Percentiles rank a stretch among this genome's conserved stretches.
Evolutionary conservation across 2,113 vertebrate genomes (phyloP).

Genomic region (Oxyruncus cristatus): DNA sequence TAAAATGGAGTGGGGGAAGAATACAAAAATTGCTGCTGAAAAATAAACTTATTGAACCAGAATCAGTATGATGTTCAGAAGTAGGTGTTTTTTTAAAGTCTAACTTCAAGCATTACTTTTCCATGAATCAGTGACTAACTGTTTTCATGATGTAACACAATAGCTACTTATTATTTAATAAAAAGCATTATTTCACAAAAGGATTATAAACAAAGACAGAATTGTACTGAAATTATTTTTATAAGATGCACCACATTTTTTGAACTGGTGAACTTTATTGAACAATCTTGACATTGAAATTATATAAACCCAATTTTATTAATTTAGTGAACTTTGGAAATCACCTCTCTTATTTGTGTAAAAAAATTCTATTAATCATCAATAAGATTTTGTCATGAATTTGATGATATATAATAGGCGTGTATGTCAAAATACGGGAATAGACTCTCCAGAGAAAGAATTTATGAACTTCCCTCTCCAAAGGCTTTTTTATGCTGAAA

Average conservation of each 20-base stretch:
- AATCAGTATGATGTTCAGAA: neutral
- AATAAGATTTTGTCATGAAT: neutral
- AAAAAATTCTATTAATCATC: neutral
- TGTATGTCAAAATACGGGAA: neutral
- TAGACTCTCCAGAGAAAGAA: neutral
- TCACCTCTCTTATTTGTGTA: neutral
- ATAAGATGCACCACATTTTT: neutral
- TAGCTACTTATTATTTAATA: neutral
- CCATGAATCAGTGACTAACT: neutral
- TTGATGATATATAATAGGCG: neutral
- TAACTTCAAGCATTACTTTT: constrained; percentile 13
- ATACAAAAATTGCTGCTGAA: neutral
- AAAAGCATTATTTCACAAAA: neutral
- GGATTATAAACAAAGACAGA: neutral
- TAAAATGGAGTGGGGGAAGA: neutral
- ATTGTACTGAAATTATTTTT: neutral
- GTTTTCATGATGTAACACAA: neutral
- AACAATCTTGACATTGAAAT: neutral
- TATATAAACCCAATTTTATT: neutral
- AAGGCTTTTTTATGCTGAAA: neutral
- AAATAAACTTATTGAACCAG: constrained; percentile 38
- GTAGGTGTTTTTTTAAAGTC: neutral
- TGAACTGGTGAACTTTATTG: neutral
- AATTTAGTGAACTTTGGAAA: neutral
- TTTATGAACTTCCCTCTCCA: neutral